These are phyloP conservation scores for Lucilia sericata DNA, from an alignment of 1,140 invertebrate species.

Conservation along the genomic window DNA sequence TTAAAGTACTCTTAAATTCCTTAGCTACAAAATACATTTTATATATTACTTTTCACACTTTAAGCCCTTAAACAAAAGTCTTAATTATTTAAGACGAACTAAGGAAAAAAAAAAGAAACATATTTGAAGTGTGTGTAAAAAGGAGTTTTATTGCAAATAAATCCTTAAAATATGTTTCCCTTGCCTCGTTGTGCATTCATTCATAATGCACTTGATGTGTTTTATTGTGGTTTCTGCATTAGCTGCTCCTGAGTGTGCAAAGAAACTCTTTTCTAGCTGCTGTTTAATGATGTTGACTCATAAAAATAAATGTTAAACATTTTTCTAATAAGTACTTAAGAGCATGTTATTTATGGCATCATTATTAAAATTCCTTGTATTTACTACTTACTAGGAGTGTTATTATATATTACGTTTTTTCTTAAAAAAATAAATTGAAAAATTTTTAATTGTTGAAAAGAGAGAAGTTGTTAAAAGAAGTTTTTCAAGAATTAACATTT, in stretches of 20 bases:
- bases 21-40: background rate
- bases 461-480: too few relatives aligned
- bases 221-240: background rate
- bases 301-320: too few relatives aligned
- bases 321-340: too few relatives aligned
- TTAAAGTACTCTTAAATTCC: too few relatives aligned
- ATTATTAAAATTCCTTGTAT: too few relatives aligned
- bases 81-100: slow-evolving; percentile 13
- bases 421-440: too few relatives aligned
- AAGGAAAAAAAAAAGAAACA: too few relatives aligned
- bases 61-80: background rate
- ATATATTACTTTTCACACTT: background rate
- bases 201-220: background rate
- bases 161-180: slow-evolving; percentile 9
- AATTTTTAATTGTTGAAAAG: background rate
- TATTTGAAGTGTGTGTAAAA: slow-evolving; percentile 5
- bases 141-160: slow-evolving; percentile 30
- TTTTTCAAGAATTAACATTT: too few relatives aligned
- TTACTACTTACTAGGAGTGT: too few relatives aligned
- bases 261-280: background rate
- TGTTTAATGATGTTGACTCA: background rate
- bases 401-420: too few relatives aligned
- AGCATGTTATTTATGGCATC: too few relatives aligned
- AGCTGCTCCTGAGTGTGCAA: background rate
- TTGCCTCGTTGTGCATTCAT: too few relatives aligned